Evolutionary conservation across 2,113 vertebrate species (phyloP), one percentile per base, ranked within the genome.

Genomic region (Ovibos moschatus): DNA sequence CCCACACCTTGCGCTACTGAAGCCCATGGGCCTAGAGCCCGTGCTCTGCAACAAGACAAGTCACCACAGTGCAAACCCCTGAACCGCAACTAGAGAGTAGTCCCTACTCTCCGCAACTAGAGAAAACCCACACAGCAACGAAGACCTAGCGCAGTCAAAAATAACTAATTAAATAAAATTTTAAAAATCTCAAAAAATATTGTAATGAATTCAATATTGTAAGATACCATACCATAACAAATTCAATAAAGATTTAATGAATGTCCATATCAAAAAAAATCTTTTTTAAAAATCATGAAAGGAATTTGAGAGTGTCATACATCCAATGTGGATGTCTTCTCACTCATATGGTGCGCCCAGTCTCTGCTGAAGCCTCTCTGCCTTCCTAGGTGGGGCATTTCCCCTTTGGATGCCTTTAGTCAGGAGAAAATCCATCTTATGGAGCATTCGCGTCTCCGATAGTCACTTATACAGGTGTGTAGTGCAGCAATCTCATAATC

Each of bases 371-470:
- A 91, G 82, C 2, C 45, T 60, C 74, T 57, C 8, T 55, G 43
- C 23, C 28, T 90, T 57, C 5, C 28, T 16, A 67, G 30, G 27
- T 27, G 27, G 40, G 33, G 4, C 60, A 89, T 58, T 89, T 84
- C 33, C 43, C 40, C 62, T 89, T 74, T 40, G 43, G 55, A 40
- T n/a, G 53, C 19, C 45, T 85, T 78, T 62, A 36, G 11, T 85
- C 45, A 62, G 43, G 45, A 95, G 45, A 86, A 76, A 85, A 90
- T 5, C 30, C 55, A 57, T 89, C 40, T 55, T 33, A 7, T 45
- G 67, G 15, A 28, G 15, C 5, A 14, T 19, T 40, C 1, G 0
- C 3, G 0, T 33, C n/a, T 76, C 19, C 10, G 14, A 12, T 11
- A 27, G 10, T 62, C 14, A 43, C 33, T 40, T 9, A 21, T 13